Evolutionary conservation across 2,113 vertebrate genomes (phyloP), one percentile per base, ranked within the genome.

Genomic region (Passer domesticus): DNA sequence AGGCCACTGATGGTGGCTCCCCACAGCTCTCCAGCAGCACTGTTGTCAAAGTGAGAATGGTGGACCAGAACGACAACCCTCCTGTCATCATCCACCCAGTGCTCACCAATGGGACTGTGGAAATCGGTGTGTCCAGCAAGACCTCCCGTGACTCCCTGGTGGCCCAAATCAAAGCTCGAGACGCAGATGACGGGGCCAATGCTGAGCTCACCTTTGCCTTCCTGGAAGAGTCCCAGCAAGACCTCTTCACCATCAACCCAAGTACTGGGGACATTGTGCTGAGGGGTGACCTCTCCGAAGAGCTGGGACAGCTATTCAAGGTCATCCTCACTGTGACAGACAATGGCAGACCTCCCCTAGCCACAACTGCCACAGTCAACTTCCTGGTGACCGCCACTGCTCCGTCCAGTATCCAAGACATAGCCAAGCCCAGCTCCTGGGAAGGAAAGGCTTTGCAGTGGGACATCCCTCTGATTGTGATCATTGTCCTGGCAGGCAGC

Each of bases 11-110:
- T 13, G 98, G 99, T 18, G 99, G 99, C 7, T 98, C 98, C 58
- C 99, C 99, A 0, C 99, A 98, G 97, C 99, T 99, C n/a, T 98
- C 99, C 96, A 98, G 98, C 97, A 99, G 97, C 49, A 98, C 99
- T 3, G 92, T 98, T 60, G 98, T 99, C 97, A 98, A 98, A 58
- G 98, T 99, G 82, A 98, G 98, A 82, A 98, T 99, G 92, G 97
- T 99, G 43, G 99, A 99, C 96, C 99, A 99, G 95, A 99, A 99
- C 1, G 99, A 99, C 96, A 99, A 99, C 80, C 97, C 98, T 22
- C 99, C 99, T 0, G 91, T 98, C 35, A 98, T 99, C 83, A 97
- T 98, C 23, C 98, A 98, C 66, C 99, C 99, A 0, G 96, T 97
- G 6, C 98, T 99, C 7, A 98, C 97, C 91, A 99, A 99, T 1